A percentile compares a stretch with the other conserved stretches of the same genome.
These are phyloP conservation scores for Gymnorhina tibicen DNA, from an alignment of 2,113 vertebrate genomes.

Conservation along the genomic window DNA sequence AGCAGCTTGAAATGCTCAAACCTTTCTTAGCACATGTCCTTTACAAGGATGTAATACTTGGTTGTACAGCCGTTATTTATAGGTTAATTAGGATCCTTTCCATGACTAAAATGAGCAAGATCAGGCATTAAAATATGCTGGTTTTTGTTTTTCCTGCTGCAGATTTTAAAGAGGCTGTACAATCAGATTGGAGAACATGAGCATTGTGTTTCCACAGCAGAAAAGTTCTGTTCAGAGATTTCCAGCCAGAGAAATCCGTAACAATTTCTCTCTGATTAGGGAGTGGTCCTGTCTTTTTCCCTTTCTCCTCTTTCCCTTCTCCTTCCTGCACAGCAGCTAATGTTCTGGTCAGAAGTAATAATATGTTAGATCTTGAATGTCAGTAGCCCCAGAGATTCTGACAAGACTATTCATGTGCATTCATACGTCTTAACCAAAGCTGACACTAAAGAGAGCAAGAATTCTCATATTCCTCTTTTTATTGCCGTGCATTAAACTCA, in stretches of 20 bases:
- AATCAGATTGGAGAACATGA: background rate
- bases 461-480: slow-evolving; percentile 56
- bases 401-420: slow-evolving; percentile 59
- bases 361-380: slow-evolving; percentile 52
- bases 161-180: background rate
- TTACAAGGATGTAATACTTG: background rate
- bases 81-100: background rate
- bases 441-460: slow-evolving; percentile 60
- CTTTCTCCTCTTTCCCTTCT: background rate
- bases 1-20: background rate
- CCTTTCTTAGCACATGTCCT: background rate
- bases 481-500: background rate
- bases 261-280: background rate
- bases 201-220: background rate
- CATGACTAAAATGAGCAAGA: background rate
- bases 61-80: background rate
- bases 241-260: background rate
- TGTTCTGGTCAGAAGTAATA: slow-evolving; percentile 51
- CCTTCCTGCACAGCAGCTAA: background rate
- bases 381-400: slow-evolving; percentile 48
- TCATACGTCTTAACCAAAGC: slow-evolving; percentile 55
- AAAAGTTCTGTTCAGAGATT: background rate
- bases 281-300: background rate
- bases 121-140: background rate
- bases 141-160: background rate